phyloP scores from a whole-genome alignment of 2,888 invertebrate species.

The Tetrapedia diversipes region DNA sequence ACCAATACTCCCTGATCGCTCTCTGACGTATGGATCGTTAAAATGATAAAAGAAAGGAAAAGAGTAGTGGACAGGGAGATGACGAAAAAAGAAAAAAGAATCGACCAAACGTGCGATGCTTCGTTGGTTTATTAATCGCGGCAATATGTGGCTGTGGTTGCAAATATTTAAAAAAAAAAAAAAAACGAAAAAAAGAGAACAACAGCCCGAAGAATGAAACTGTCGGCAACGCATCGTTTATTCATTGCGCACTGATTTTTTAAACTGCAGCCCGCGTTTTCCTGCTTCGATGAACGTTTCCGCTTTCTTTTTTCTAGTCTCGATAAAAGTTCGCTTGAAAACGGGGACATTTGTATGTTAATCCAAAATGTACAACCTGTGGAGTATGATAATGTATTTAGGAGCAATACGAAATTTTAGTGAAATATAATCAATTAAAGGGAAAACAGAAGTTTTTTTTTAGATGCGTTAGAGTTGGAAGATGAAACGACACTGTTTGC shows the following conservation, averaged over 20 bases:
- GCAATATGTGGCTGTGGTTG: neutral
- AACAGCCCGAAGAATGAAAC: slow-evolving; percentile 21
- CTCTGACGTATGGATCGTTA: neutral
- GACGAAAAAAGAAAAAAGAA: neutral
- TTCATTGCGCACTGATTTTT: slow-evolving; percentile 28
- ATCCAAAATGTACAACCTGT: too few relatives aligned
- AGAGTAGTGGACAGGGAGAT: neutral
- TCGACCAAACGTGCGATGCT: neutral
- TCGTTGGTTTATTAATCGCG: slow-evolving; percentile 21
- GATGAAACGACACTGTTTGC: too few relatives aligned
- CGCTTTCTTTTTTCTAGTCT: neutral
- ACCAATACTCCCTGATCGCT: too few relatives aligned
- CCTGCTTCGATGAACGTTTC: neutral
- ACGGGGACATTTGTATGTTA: too few relatives aligned
- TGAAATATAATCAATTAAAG: too few relatives aligned
- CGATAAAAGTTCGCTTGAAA: neutral
- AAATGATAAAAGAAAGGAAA: neutral
- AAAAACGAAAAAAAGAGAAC: too few relatives aligned
- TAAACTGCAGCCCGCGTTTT: neutral
- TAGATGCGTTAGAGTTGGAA: too few relatives aligned
- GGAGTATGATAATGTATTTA: too few relatives aligned
- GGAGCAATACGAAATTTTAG: too few relatives aligned
- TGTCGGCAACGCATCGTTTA: slow-evolving; percentile 17
- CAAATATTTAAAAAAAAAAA: slow-evolving; percentile 7
- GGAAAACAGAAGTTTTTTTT: too few relatives aligned